These are phyloP conservation scores for Ischnus inquisitorius DNA, from an alignment of 2,888 invertebrate genomes.

Conservation along the genomic window DNA sequence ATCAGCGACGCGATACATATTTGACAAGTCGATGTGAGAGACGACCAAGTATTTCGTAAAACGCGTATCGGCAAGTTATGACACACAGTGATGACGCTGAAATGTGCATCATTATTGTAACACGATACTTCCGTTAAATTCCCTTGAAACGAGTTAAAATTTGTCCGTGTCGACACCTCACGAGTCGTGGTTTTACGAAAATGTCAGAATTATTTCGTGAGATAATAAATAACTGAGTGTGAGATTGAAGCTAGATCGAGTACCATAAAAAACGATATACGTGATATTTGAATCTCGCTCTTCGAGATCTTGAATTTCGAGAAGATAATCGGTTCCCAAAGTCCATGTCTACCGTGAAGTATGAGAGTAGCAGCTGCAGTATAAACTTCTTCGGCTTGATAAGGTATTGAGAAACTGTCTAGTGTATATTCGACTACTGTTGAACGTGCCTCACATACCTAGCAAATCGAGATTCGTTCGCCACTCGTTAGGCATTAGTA, in stretches of 20 bases:
- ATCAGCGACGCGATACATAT: not conserved
- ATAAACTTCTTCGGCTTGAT: slow-evolving; percentile 30
- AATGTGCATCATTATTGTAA: too few relatives aligned
- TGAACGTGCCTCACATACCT: slow-evolving; percentile 43
- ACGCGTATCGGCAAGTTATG: not conserved
- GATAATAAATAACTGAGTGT: slow-evolving; percentile 43
- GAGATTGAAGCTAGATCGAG: slow-evolving; percentile 21
- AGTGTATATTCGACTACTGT: not conserved
- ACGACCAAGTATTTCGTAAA: not conserved
- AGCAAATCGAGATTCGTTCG: slow-evolving; percentile 62
- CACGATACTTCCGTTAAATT: not conserved
- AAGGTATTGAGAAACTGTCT: slow-evolving; percentile 3
- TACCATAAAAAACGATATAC: slow-evolving; percentile 9
- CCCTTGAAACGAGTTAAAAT: not conserved
- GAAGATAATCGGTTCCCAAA: slow-evolving; percentile 47
- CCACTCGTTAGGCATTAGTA: slow-evolving; percentile 54
- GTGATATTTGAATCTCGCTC: slow-evolving; percentile 26
- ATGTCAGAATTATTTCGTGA: slow-evolving; percentile 42
- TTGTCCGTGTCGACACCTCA: not conserved
- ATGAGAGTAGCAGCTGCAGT: slow-evolving; percentile 36
- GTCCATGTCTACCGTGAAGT: slow-evolving; percentile 36
- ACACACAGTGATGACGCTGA: not conserved
- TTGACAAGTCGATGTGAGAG: not conserved
- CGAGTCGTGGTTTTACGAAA: not conserved
- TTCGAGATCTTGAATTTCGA: slow-evolving; percentile 33